A percentile compares a stretch with the other conserved stretches of the same genome.
Conservation (phyloP, 2,888 invertebrate species). For the Schrankia costaestrigalis region DNA sequence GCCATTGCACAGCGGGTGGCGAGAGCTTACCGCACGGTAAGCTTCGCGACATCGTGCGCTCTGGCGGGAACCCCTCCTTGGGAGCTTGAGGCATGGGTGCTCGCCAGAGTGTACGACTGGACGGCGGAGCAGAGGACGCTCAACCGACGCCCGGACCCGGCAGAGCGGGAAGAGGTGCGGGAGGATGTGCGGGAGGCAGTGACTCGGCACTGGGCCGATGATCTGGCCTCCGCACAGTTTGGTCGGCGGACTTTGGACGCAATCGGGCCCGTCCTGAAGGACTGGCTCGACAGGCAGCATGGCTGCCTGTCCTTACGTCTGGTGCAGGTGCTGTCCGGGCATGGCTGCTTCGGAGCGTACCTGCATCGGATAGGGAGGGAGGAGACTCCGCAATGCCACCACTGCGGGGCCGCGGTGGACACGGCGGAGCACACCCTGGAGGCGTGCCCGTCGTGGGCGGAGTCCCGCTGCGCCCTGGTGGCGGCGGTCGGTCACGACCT, state of each 20-base stretch:
- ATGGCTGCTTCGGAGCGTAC: slow-evolving; percentile 26
- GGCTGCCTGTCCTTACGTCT: slow-evolving; percentile 9
- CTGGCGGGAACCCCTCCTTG: too few relatives aligned
- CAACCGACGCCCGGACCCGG: too few relatives aligned
- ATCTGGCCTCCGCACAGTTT: background rate
- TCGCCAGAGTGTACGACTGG: too few relatives aligned
- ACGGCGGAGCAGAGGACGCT: too few relatives aligned
- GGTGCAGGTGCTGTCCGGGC: slow-evolving; percentile 23
- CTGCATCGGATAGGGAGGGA: slow-evolving; percentile 14
- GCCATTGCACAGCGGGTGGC: too few relatives aligned
- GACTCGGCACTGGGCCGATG: too few relatives aligned
- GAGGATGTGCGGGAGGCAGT: slow-evolving; percentile 44
- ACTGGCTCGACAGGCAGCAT: background rate
- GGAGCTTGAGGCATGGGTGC: too few relatives aligned
- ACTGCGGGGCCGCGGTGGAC: background rate
- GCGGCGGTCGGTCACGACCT: background rate
- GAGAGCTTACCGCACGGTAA: too few relatives aligned
- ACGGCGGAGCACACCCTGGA: background rate
- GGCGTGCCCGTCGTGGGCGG: slow-evolving; percentile 7
- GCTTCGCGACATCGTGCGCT: too few relatives aligned
- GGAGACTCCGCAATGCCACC: background rate
- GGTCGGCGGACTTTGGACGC: background rate
- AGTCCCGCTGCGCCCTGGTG: background rate
- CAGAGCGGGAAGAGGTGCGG: too few relatives aligned
- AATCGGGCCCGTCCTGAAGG: background rate